Evolutionary conservation across 1,140 invertebrate species (phyloP), one percentile per base, ranked within the genome.

Genomic region (Helicorthomorpha holstii): DNA sequence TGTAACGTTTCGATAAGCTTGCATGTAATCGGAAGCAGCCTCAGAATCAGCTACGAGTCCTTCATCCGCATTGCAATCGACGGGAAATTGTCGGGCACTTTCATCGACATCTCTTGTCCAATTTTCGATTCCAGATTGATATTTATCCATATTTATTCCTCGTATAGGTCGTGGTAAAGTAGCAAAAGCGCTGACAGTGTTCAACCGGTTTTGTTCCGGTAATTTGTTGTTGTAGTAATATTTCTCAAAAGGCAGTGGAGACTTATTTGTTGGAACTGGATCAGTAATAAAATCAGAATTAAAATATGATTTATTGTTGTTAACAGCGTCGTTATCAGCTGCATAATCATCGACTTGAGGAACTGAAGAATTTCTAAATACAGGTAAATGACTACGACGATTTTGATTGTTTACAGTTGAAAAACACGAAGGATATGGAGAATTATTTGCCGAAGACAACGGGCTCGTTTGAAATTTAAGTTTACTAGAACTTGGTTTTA

Each of bases 311-410:
- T n/a, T n/a, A n/a, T n/a, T n/a, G n/a, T n/a, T n/a, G n/a, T n/a
- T n/a, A 22, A 63, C 54, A 16, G 63, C 57, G 52, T 69, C 68
- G 48, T 69, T 68, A 10, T 67, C 66, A 19, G 69, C 66, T 4
- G 54, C 56, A 0, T 63, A 62, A 58, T 78, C 82, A 61, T 86
- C 83, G 41, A 83, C 82, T 65, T 86, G 83, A 0, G 83, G 83
- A 59, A 87, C 86, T 10, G 84, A 87, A 3, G 83, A 82, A 60
- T 82, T 85, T 25, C 84, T 72, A 57, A 79, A 82, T n/a, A n/a
- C n/a, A n/a, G n/a, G n/a, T n/a, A n/a, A n/a, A n/a, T n/a, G n/a
- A n/a, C n/a, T n/a, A n/a, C n/a, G n/a, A n/a, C n/a, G n/a, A n/a
- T n/a, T n/a, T n/a, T n/a, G n/a, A n/a, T n/a, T n/a, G n/a, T n/a